Percentiles rank a stretch among this genome's conserved stretches.
These are phyloP conservation scores for Otus sunia DNA, from an alignment of 2,113 vertebrate genomes.

Conservation along the genomic window DNA sequence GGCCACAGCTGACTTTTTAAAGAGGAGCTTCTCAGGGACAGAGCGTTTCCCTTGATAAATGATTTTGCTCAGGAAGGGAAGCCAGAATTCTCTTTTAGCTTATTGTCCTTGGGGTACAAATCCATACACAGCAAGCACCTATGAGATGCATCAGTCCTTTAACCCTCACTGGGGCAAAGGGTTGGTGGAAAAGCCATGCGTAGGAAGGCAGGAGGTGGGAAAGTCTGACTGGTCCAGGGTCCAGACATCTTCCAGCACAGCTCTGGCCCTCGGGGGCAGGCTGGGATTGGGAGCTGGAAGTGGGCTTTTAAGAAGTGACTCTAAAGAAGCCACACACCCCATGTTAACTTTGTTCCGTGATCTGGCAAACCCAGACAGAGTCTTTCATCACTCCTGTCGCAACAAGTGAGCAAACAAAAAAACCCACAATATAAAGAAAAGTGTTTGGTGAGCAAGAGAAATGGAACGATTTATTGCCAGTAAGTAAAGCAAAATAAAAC, in stretches of 20 bases:
- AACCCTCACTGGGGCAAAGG: not conserved
- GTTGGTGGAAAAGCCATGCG: not conserved
- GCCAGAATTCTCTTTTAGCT: not conserved
- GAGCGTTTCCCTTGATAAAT: not conserved
- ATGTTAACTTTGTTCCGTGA: not conserved
- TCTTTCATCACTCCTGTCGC: not conserved
- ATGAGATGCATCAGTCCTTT: not conserved
- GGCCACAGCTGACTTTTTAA: not conserved
- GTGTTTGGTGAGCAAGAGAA: not conserved
- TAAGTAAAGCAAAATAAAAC: constrained; percentile 15
- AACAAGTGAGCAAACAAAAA: not conserved
- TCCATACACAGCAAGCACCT: not conserved
- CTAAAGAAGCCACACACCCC: accelerated
- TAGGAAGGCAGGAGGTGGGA: not conserved
- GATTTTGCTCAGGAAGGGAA: not conserved
- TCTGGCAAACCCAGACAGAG: not conserved
- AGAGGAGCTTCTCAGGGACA: not conserved
- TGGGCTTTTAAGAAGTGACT: not conserved
- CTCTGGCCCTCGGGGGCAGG: not conserved
- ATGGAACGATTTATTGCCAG: not conserved
- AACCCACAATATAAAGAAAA: not conserved
- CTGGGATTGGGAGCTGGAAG: not conserved
- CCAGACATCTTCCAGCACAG: accelerated
- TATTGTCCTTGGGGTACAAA: not conserved
- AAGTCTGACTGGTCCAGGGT: not conserved